phyloP scores from a whole-genome alignment of 2,888 invertebrate species.

The Mimumesa dahlbomi region DNA sequence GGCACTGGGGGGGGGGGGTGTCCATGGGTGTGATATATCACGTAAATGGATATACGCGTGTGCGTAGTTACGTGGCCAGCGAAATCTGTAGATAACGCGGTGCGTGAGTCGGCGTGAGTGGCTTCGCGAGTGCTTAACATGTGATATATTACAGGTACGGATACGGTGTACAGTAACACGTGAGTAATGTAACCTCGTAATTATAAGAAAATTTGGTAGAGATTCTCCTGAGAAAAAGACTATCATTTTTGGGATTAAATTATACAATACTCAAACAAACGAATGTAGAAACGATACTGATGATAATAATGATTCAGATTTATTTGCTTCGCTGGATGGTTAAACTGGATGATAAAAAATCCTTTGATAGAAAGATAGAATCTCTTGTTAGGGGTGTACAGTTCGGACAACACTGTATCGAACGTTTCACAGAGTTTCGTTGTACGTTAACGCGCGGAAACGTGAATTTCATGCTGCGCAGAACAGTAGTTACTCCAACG shows the following conservation, averaged over 20 bases:
- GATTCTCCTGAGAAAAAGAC: not conserved
- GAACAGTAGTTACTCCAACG: no score
- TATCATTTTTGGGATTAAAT: not conserved
- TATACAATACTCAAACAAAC: not conserved
- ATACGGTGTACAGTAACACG: slow-evolving; percentile 13
- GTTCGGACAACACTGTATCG: no score
- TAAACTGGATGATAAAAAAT: no score
- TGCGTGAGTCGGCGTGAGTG: slow-evolving; percentile 16
- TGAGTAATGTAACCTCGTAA: not conserved
- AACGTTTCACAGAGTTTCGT: no score
- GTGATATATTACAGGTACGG: slow-evolving; percentile 19
- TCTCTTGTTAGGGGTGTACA: no score
- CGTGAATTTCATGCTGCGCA: no score
- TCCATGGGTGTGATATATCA: slow-evolving; percentile 24
- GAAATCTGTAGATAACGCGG: slow-evolving; percentile 27
- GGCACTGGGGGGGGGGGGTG: slow-evolving; percentile 1
- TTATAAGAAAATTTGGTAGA: no score
- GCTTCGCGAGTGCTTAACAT: slow-evolving; percentile 19
- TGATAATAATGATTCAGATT: no score
- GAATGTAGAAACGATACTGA: no score
- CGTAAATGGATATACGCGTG: slow-evolving; percentile 2
- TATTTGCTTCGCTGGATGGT: no score
- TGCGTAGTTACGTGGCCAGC: not conserved
- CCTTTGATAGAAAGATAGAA: no score
- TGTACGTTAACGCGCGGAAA: no score